Evolutionary conservation across 2,888 invertebrate species (phyloP).

Genomic region (Dolichopus griseipennis): DNA sequence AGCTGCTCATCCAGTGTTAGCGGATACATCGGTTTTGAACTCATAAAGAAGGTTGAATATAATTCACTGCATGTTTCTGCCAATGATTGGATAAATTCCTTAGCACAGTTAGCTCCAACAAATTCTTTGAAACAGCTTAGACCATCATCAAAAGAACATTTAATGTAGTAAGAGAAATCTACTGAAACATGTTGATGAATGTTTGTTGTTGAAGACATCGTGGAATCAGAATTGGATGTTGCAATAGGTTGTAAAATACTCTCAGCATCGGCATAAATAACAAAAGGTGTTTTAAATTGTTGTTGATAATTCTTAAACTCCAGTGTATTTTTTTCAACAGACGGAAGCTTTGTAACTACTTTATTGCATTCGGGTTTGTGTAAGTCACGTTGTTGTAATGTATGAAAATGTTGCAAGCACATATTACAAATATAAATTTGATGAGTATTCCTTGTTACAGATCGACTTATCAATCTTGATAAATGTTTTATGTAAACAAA

Average conservation of each 20-base stretch:
- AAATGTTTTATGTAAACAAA: not conserved
- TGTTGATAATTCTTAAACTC: too few relatives aligned
- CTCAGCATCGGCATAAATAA: constrained; percentile 9
- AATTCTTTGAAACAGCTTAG: not conserved
- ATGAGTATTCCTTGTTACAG: not conserved
- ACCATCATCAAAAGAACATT: not conserved
- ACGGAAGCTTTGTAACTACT: not conserved
- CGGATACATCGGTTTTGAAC: not conserved
- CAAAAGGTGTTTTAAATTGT: not conserved
- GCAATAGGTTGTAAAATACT: not conserved
- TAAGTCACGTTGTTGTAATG: not conserved
- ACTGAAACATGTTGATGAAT: constrained; percentile 7
- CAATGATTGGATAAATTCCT: not conserved
- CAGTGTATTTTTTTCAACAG: not conserved
- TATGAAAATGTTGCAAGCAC: not conserved
- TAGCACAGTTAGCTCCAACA: not conserved
- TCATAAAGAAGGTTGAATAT: not conserved
- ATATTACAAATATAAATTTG: not conserved
- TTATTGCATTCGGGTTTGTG: not conserved
- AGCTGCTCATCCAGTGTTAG: not conserved
- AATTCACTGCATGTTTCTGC: not conserved
- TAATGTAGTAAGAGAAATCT: not conserved
- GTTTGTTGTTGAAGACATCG: constrained; percentile 5
- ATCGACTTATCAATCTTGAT: not conserved
- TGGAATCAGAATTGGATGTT: not conserved